Conservation (phyloP, 2,113 vertebrate genomes). For the Dasypus novemcinctus region DNA sequence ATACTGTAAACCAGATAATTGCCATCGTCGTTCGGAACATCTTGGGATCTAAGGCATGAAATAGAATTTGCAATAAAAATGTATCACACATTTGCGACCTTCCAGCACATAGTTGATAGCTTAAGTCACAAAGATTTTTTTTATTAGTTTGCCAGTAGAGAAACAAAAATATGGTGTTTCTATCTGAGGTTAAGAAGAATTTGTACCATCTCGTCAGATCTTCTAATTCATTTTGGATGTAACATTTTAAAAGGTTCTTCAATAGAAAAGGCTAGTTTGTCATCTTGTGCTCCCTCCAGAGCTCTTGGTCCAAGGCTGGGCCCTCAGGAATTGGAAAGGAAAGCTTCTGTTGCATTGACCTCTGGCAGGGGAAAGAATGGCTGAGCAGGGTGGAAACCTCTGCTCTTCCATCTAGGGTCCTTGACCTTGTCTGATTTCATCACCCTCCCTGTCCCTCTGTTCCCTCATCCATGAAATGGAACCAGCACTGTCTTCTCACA, state of each 20-base stretch:
- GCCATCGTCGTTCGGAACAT: slow-evolving; percentile 67
- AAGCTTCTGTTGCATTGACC: not conserved
- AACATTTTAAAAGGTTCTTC: not conserved
- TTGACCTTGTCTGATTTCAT: not conserved
- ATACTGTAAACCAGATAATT: slow-evolving; percentile 82
- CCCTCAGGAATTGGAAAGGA: not conserved
- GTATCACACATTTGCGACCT: slow-evolving; percentile 61
- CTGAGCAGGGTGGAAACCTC: not conserved
- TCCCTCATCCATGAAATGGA: not conserved
- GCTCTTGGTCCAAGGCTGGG: not conserved
- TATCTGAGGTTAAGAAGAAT: slow-evolving; percentile 45
- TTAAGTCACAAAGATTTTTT: slow-evolving; percentile 64
- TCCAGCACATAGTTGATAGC: slow-evolving; percentile 73
- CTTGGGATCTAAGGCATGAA: slow-evolving; percentile 80
- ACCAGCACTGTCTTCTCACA: not conserved
- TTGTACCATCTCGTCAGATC: not conserved
- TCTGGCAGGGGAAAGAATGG: not conserved
- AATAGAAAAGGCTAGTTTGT: too few species aligned
- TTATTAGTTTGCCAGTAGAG: slow-evolving; percentile 62
- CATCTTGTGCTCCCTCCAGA: not conserved
- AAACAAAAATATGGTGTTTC: slow-evolving; percentile 29
- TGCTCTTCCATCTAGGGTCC: not conserved
- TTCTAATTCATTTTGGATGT: not conserved
- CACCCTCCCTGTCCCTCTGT: not conserved
- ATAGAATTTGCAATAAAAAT: slow-evolving; percentile 79